Conservation (phyloP, 2,888 invertebrate species). For the Tenthredo notha region DNA sequence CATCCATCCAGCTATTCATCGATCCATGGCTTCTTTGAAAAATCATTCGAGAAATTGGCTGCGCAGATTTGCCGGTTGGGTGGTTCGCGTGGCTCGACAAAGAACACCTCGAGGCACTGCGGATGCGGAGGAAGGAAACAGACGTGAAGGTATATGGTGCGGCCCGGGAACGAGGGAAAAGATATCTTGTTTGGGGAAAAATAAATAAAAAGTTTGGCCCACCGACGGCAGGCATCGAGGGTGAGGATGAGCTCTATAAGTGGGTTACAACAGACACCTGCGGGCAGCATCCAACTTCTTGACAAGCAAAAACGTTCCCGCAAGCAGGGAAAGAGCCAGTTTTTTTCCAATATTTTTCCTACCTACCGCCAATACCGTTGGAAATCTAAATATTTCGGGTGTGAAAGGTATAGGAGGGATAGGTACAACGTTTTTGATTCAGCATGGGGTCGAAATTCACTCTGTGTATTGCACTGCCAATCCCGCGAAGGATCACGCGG, state of each 20-base stretch:
- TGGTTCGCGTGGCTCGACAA: constrained; percentile 27
- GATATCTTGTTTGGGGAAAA: constrained; percentile 53
- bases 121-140: neutral
- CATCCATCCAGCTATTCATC: constrained; percentile 24
- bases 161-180: neutral
- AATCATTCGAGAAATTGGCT: constrained; percentile 51
- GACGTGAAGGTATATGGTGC: neutral
- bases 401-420: neutral
- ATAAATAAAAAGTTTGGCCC: constrained; percentile 59
- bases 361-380: neutral
- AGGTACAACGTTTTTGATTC: constrained; percentile 18
- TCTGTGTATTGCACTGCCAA: constrained; percentile 4
- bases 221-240: constrained; percentile 22
- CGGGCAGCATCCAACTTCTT: constrained; percentile 56
- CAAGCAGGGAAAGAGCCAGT: neutral
- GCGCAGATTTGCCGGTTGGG: constrained; percentile 47
- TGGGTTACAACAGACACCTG: constrained; percentile 62
- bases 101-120: constrained; percentile 39
- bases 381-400: constrained; percentile 27
- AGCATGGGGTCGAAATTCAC: constrained; percentile 4
- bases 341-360: neutral
- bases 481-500: constrained; percentile 22
- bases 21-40: constrained; percentile 46
- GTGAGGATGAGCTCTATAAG: constrained; percentile 56
- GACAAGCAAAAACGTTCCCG: constrained; percentile 39